Evolutionary conservation across 2,888 invertebrate genomes (phyloP).

Genomic region (Notocelia uddmanniana): DNA sequence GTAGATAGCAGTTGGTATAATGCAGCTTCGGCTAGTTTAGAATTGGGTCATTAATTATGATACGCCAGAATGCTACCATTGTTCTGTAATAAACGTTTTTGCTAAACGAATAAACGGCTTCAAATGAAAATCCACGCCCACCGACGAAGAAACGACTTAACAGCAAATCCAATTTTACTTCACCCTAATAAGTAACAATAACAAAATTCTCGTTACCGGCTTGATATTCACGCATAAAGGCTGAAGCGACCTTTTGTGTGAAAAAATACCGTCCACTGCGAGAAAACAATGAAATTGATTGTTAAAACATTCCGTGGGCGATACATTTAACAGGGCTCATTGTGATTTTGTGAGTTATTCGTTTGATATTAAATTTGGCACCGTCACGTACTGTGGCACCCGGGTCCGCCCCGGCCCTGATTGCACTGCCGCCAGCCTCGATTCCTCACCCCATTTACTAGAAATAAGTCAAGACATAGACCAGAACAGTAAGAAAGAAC

Average conservation of each 20-base stretch:
- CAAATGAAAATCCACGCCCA: background rate
- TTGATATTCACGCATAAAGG: conserved; percentile 22
- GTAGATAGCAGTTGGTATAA: background rate
- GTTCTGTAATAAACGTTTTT: background rate
- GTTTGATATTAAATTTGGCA: conserved; percentile 64
- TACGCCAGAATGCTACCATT: conserved; percentile 4
- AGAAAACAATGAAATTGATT: conserved; percentile 49
- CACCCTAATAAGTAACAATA: conserved; percentile 21
- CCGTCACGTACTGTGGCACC: conserved; percentile 59
- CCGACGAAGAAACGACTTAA: background rate
- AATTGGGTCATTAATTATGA: conserved; percentile 1
- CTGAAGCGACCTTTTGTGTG: conserved; percentile 28
- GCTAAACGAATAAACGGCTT: background rate
- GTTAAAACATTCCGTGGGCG: conserved; percentile 48
- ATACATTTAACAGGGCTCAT: conserved; percentile 49
- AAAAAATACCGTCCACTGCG: conserved; percentile 32
- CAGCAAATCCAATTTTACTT: conserved; percentile 11
- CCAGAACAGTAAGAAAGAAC: background rate
- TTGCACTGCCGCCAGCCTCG: conserved; percentile 57
- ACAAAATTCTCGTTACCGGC: conserved; percentile 20
- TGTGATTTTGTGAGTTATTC: conserved; percentile 58
- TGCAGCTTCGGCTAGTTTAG: background rate
- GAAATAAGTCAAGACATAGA: background rate
- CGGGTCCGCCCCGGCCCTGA: conserved; percentile 54
- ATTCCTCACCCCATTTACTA: conserved; percentile 4